Evolutionary conservation across 2,113 vertebrate species (phyloP).

Genomic region (Tor tambroides): DNA sequence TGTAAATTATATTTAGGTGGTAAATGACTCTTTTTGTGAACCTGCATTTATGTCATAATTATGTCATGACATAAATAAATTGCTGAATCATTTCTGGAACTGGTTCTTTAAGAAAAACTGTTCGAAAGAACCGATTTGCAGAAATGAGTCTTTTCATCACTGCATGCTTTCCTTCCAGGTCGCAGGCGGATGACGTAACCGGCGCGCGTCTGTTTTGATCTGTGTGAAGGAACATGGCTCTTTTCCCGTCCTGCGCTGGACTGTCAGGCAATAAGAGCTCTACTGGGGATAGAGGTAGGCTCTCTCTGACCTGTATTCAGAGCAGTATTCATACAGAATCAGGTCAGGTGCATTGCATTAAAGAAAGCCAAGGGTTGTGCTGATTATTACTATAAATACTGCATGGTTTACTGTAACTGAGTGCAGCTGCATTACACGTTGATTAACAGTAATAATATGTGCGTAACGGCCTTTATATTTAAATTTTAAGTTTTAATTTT

Average conservation of each 20-base stretch:
- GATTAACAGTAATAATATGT: not conserved
- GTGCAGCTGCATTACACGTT: too few relatives aligned
- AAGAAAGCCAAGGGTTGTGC: not conserved
- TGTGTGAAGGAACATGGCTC: slow-evolving; percentile 50
- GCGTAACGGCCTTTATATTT: not conserved
- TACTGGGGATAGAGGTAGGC: slow-evolving; percentile 49
- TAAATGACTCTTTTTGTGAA: not conserved
- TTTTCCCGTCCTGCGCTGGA: slow-evolving; percentile 62
- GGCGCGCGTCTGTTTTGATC: slow-evolving; percentile 49
- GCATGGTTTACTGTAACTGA: not conserved
- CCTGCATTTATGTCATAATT: not conserved
- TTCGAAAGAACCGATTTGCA: slow-evolving; percentile 13
- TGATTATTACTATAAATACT: not conserved
- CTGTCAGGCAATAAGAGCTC: slow-evolving; percentile 42
- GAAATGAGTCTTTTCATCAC: not conserved
- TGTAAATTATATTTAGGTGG: not conserved
- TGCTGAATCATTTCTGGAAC: not conserved
- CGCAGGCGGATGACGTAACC: slow-evolving; percentile 40
- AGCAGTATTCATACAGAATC: not conserved
- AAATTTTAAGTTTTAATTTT: not conserved
- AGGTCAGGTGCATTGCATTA: not conserved
- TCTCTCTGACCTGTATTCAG: not conserved
- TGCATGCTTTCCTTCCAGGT: not conserved
- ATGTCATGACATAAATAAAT: not conserved
- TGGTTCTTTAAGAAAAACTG: not conserved